phyloP scores from a whole-genome alignment of 2,888 invertebrate species.

The Synergus laeviventris region DNA sequence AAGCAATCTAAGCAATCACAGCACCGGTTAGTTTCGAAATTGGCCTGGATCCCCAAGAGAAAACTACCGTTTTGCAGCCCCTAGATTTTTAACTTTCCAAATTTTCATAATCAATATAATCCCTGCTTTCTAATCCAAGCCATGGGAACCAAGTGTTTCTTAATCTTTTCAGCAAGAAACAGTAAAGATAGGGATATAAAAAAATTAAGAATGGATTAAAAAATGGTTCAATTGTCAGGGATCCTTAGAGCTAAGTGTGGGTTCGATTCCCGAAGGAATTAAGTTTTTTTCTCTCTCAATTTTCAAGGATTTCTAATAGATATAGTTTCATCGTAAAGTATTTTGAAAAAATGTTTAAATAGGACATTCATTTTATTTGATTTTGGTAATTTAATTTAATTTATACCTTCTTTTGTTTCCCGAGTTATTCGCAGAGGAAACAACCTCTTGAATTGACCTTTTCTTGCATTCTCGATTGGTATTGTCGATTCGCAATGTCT shows the following conservation, averaged over 20 bases:
- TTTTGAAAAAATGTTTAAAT: not conserved
- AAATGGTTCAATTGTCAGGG: not conserved
- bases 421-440: slow-evolving; percentile 38
- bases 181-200: not conserved
- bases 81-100: not conserved
- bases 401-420: slow-evolving; percentile 38
- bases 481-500: slow-evolving; percentile 34
- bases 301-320: not conserved
- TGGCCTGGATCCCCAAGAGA: slow-evolving; percentile 43
- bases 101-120: not conserved
- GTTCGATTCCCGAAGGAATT: not conserved
- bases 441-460: slow-evolving; percentile 37
- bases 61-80: not conserved
- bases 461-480: slow-evolving; percentile 40
- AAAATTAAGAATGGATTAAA: too few relatives aligned
- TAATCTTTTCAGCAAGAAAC: not conserved
- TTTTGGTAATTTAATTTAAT: slow-evolving; percentile 35
- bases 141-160: not conserved
- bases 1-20: slow-evolving; percentile 39
- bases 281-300: not conserved
- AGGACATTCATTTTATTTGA: slow-evolving; percentile 3
- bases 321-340: not conserved
- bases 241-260: not conserved
- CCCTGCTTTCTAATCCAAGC: not conserved
- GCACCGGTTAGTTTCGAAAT: not conserved